These are phyloP conservation scores for Rhinogobius similis DNA, from an alignment of 2,113 vertebrate genomes.

Conservation along the genomic window DNA sequence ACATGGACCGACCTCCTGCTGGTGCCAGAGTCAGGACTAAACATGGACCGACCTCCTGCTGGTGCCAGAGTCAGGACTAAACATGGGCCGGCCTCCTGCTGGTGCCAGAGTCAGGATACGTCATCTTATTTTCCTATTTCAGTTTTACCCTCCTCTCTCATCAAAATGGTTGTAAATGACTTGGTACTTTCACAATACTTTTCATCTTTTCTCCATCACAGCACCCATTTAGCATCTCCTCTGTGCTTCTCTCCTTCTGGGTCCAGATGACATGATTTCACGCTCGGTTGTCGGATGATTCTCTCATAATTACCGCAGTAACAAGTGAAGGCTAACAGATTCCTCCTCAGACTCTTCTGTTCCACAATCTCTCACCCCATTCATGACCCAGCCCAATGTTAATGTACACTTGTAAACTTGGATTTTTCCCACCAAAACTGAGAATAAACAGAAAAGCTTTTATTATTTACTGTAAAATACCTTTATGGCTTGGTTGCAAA, in stretches of 20 bases:
- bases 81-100: too few species aligned
- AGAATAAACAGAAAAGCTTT: neutral
- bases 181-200: neutral
- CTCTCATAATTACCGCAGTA: conserved; percentile 24
- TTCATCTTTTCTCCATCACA: neutral
- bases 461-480: too few species aligned
- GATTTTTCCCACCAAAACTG: neutral
- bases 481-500: too few species aligned
- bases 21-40: too few species aligned
- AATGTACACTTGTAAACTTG: neutral
- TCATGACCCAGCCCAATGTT: conserved; percentile 10
- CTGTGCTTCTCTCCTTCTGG: neutral
- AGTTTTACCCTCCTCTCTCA: neutral
- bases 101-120: too few species aligned
- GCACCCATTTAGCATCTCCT: neutral
- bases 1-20: too few species aligned
- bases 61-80: too few species aligned
- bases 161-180: neutral
- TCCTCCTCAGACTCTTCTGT: conserved; percentile 1
- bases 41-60: too few species aligned
- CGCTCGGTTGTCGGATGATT: conserved; percentile 22
- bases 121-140: neutral
- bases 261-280: conserved; percentile 31
- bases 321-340: conserved; percentile 23
- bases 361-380: conserved; percentile 7